Evolutionary conservation across 2,888 invertebrate genomes (phyloP).

Genomic region (Parthenolecanium corni): DNA sequence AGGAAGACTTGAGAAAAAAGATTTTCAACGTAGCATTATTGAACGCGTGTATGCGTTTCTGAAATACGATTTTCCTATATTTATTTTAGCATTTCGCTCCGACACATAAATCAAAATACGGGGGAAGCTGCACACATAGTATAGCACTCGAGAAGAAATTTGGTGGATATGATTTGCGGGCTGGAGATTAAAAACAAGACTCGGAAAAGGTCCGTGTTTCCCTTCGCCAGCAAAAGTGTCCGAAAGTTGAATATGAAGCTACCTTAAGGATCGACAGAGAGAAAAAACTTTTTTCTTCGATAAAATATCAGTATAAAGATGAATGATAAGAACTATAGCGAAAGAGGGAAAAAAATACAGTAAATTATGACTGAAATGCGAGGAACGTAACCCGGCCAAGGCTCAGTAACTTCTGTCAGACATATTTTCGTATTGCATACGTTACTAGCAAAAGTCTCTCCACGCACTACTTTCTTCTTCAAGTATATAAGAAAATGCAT

Average conservation of each 20-base stretch:
- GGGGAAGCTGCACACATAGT: too few species aligned
- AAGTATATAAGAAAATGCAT: too few species aligned
- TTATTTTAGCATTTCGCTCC: background rate
- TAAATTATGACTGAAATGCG: conserved; percentile 18
- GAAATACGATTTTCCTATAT: background rate
- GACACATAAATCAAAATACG: too few species aligned
- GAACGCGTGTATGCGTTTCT: background rate
- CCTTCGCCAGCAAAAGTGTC: conserved; percentile 13
- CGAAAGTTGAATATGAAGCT: conserved; percentile 6
- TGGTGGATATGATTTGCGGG: conserved; percentile 19
- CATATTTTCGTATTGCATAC: conserved; percentile 23
- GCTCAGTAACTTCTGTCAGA: conserved; percentile 25
- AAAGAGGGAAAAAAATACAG: background rate
- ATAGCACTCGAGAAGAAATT: conserved; percentile 5
- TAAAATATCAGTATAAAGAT: too few species aligned
- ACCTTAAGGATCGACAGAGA: conserved; percentile 4
- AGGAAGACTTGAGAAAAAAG: background rate
- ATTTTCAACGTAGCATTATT: background rate
- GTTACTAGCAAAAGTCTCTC: conserved; percentile 3
- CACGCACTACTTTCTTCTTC: background rate
- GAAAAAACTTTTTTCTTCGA: conserved; percentile 12
- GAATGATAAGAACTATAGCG: background rate
- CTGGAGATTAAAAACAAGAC: conserved; percentile 11
- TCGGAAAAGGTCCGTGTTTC: background rate
- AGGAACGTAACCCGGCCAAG: conserved; percentile 2